Conservation (phyloP, 2,113 vertebrate genomes). For the Zosterops lateralis region DNA sequence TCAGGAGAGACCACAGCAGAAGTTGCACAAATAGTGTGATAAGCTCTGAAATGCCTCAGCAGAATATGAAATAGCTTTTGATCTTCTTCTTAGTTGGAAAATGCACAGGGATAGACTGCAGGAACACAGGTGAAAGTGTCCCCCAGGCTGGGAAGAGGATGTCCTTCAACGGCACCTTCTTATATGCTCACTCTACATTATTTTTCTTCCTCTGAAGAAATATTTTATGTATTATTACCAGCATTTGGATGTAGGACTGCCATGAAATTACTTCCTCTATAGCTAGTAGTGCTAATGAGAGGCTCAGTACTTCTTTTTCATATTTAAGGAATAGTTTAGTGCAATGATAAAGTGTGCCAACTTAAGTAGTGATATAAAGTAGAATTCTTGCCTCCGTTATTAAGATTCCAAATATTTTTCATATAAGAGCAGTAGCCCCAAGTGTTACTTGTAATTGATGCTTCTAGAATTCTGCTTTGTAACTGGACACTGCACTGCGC, state of each 20-base stretch:
- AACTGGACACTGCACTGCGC: neutral
- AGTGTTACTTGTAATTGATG: neutral
- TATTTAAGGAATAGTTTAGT: neutral
- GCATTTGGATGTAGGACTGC: neutral
- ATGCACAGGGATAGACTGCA: neutral
- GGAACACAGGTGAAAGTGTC: neutral
- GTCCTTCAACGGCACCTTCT: neutral
- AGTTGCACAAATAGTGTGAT: neutral
- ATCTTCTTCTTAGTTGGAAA: neutral
- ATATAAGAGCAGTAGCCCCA: neutral
- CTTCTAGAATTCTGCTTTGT: neutral
- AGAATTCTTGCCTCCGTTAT: neutral
- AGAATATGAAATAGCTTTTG: constrained; percentile 25
- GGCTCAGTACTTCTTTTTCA: neutral
- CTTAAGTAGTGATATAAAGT: neutral
- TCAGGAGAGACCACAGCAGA: neutral
- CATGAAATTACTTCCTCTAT: neutral
- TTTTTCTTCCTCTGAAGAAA: neutral
- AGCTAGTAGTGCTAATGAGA: neutral
- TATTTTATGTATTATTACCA: neutral
- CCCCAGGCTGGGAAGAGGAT: neutral
- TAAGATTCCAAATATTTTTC: neutral
- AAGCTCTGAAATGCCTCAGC: neutral
- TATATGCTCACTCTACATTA: neutral
- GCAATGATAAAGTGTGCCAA: neutral